Evolutionary conservation across 2,888 invertebrate genomes (phyloP), one percentile per base, ranked within the genome.

Genomic region (Dendrolimus pini): DNA sequence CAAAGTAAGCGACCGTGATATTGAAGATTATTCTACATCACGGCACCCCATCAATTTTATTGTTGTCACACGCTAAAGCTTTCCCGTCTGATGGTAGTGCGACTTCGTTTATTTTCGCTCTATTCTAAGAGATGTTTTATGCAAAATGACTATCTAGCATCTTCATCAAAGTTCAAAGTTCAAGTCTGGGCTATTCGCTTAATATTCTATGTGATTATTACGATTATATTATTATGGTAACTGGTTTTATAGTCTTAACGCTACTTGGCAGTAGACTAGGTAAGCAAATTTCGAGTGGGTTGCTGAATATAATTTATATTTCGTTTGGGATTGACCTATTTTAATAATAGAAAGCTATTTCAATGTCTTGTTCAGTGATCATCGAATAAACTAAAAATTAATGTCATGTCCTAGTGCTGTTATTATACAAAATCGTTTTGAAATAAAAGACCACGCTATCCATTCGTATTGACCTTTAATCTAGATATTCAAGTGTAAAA

Each of bases 21-120:
- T 84, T 82, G 75, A 66, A 75, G 71, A 78, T 81, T 82, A 80
- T 80, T 83, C 77, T 77, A 73, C 78, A 74, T 66, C 72, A 74
- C 65, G 62, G 68, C 68, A 65, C 67, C 64, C 60, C 69, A 75
- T 81, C 74, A 77, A 82, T 80, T 80, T 78, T 65, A 70, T 74
- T 78, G 75, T 72, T 65, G 62, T 69, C 72, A 66, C 62, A 61
- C 65, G 67, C 73, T 75, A 76, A 76, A 75, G 67, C 69, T 62
- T 63, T 62, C 62, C 59, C 62, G 67, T 70, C 68, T 69, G 65
- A 69, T 60, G 60, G 66, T 60, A 60, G 64, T 56, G 62, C 60
- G 62, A 69, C 66, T 74, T 66, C 62, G 62, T 73, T 69, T 73
- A 66, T 68, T 59, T 61, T 59, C 59, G 56, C 54, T 56, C 56